phyloP scores from a whole-genome alignment of 2,797 vertebrate species.

The Oophaga sylvatica region DNA sequence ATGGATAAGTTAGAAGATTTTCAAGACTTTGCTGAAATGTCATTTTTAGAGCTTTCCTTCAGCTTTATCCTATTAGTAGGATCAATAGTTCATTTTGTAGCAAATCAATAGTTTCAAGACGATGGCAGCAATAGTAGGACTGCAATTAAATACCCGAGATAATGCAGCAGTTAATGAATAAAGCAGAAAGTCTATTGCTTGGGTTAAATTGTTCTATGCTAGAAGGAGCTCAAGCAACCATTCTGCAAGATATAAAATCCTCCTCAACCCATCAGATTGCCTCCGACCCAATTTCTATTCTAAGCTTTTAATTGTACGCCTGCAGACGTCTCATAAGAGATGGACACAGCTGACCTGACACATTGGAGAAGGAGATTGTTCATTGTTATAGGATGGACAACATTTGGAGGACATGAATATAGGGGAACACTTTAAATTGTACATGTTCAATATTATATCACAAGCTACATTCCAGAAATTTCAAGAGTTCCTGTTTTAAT shows the following conservation, averaged over 20 bases:
- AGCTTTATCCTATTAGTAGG: slow-evolving; percentile 32
- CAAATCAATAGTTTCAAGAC: slow-evolving; percentile 22
- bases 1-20: neutral
- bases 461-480: neutral
- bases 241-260: neutral
- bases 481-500: neutral
- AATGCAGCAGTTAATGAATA: slow-evolving; percentile 29
- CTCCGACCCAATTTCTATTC: neutral
- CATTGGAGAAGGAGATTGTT: neutral
- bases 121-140: slow-evolving; percentile 6
- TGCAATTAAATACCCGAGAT: slow-evolving; percentile 8
- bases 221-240: neutral
- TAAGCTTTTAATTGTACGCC: neutral
- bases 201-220: slow-evolving; percentile 1
- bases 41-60: slow-evolving; percentile 34
- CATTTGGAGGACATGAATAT: neutral
- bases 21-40: neutral
- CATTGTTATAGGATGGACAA: neutral
- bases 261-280: too few species aligned
- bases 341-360: neutral
- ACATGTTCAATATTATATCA: neutral
- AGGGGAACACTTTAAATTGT: neutral
- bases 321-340: neutral
- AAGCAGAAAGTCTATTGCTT: slow-evolving; percentile 19
- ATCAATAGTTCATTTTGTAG: slow-evolving; percentile 49